phyloP scores from a whole-genome alignment of 2,888 invertebrate genomes.

The Odontothrips loti region DNA sequence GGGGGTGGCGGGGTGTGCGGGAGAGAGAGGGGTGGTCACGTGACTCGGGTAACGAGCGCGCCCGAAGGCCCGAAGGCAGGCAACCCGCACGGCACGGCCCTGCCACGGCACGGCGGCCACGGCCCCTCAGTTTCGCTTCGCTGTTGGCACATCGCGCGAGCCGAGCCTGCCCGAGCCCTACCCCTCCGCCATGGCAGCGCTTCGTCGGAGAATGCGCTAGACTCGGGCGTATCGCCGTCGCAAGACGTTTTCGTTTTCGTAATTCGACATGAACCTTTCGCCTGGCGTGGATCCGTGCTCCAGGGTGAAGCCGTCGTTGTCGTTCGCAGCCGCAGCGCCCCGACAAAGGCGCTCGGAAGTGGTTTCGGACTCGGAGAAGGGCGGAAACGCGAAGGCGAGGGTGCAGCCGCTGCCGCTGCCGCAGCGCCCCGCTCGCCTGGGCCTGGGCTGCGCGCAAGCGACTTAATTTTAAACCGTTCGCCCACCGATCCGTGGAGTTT shows the following conservation, averaged over 20 bases:
- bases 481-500: neutral
- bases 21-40: neutral
- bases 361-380: neutral
- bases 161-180: neutral
- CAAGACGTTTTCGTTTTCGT: neutral
- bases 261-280: neutral
- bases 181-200: neutral
- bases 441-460: slow-evolving; percentile 27
- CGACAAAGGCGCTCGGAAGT: neutral
- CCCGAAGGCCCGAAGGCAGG: neutral
- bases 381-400: slow-evolving; percentile 28
- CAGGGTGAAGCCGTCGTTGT: neutral
- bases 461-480: neutral
- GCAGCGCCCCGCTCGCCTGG: slow-evolving; percentile 27
- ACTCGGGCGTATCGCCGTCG: slow-evolving; percentile 1
- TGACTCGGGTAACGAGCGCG: slow-evolving; percentile 19
- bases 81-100: neutral
- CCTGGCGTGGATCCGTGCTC: neutral
- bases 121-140: slow-evolving; percentile 7
- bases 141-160: neutral
- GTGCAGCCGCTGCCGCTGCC: neutral
- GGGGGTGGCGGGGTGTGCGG: neutral
- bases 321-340: neutral
- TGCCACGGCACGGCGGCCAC: neutral
- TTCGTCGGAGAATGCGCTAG: neutral